These are phyloP conservation scores for Furnarius figulus DNA, from an alignment of 2,113 vertebrate genomes.

Conservation along the genomic window DNA sequence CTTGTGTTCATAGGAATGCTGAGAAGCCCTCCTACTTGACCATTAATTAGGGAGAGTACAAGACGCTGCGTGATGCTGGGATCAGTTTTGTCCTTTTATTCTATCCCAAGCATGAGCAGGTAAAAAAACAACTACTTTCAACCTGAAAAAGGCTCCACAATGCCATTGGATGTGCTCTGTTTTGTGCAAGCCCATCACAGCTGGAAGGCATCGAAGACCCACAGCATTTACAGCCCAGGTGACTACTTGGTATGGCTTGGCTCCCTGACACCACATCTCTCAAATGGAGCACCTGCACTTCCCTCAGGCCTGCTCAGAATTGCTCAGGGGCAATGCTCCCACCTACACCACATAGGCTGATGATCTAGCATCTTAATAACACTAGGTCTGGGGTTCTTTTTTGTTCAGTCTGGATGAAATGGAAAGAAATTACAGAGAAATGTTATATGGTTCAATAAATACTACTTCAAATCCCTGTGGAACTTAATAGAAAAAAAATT, in stretches of 20 bases:
- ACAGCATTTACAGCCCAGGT: not conserved
- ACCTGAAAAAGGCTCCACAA: not conserved
- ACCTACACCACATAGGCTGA: accelerated
- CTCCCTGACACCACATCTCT: not conserved
- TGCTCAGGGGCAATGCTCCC: not conserved
- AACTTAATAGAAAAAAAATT: not conserved
- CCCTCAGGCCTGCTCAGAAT: not conserved
- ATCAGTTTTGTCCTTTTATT: not conserved
- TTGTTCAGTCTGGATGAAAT: not conserved
- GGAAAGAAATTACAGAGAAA: not conserved
- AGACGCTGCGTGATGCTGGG: not conserved
- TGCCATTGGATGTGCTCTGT: not conserved
- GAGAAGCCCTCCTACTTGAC: not conserved
- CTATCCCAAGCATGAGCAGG: accelerated
- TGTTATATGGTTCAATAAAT: not conserved
- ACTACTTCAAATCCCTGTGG: not conserved
- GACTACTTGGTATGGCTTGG: not conserved
- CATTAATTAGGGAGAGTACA: not conserved
- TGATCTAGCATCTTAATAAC: not conserved
- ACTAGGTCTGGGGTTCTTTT: not conserved
- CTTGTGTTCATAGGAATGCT: not conserved
- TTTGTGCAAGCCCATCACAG: not conserved
- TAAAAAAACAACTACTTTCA: not conserved
- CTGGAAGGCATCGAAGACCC: not conserved
- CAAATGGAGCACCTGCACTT: not conserved